Base-by-base conservation (phyloP, 2,888 invertebrate genomes). In the Conus canariensis region DNA sequence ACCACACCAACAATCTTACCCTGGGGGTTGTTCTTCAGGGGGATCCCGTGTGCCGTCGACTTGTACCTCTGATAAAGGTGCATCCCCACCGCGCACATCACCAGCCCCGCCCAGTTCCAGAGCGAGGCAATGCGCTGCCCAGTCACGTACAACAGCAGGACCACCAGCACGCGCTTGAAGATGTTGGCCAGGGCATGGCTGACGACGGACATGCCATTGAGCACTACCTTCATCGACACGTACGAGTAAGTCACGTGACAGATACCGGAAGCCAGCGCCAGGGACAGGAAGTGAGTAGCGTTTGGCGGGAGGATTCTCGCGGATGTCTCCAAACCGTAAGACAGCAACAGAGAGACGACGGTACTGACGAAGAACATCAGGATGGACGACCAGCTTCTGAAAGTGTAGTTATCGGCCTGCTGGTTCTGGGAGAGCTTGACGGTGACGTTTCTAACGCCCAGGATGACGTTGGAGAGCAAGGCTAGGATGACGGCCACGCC, bases 391-490 rank as follows among this genome's bases (percentile, higher is more conserved):
- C 60, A 60, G 45, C 45, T 67, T 25, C 58, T 30, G 30, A 59
- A 59, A 56, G 58, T 70, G 45, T 59, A 9, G 58, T 30, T 16
- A 3, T 22, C 58, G 60, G 80, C 16, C n/a, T 80, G 9, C n/a
- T 56, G 30, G 22, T 30, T 19, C 56, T 87, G 85, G 10, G 88
- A 86, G 88, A 14, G 86, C 67, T 93, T 93, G 14, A 93, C 89
- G 45, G 90, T 87, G 0, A 92, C 91, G 88, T 93, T 93, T 89
- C 93, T 86, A 8, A 93, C 25, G 22, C 92, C 92, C 16, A 93
- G 87, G 19, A 91, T 87, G 58, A 93, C 58, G 88, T 93, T 93
- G 25, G 93, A 93, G 0, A 90, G n/a, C n/a, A 93, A 89, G n/a
- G 93, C 93, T 45, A 92, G 60, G 22, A 86, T 19, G n/a, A 90